Base-by-base conservation (phyloP, 2,888 invertebrate species). In the Epirrhoe tristata region DNA sequence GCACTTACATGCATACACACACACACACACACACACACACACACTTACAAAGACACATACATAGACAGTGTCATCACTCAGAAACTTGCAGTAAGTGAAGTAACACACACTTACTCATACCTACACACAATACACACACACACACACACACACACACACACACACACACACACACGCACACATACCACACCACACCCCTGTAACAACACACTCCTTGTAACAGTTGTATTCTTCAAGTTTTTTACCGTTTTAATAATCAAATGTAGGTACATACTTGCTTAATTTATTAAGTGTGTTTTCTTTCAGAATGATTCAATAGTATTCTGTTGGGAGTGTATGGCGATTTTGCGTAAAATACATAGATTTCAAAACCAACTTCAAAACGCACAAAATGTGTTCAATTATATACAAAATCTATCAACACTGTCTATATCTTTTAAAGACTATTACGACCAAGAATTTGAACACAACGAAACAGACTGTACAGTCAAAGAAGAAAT, bases 261-360 rank as follows among this genome's bases (percentile, higher is more conserved):
- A 5, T 36, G 36, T 36, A 36, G 36, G 36, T 10, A 8, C n/a
- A n/a, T 12, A 39, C 12, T 7, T 39, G 39, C 8, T 6, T 6
- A 6, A 7, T 2, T 10, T 10, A 7, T 43, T 43, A 2, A 43
- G 1, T 12, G 10, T n/a, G 10, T 48, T 52, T 59, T 16, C 31
- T 62, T 63, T 46, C 52, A 63, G 63, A 52, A 52, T 3, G 50
- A 55, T 6, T 5, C 32, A 17, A 24, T 10, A 31, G 16, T 73
- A 12, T 55, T 67, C 12, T 51, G 76, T 6, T 78, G 78, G 78
- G 78, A 78, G 43, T 78, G 78, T 31, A 63, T 67, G 6, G 74
- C 74, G 0, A 48, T 71, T 10, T 64, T 77, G 5, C 71, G 51
- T 34, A 74, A 67, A 34, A 59, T 78, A 6, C 58, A 72, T 51